A percentile compares a stretch with the other conserved stretches of the same genome.
These are phyloP conservation scores for Felis chaus DNA, from an alignment of 2,113 vertebrate species.

Conservation along the genomic window DNA sequence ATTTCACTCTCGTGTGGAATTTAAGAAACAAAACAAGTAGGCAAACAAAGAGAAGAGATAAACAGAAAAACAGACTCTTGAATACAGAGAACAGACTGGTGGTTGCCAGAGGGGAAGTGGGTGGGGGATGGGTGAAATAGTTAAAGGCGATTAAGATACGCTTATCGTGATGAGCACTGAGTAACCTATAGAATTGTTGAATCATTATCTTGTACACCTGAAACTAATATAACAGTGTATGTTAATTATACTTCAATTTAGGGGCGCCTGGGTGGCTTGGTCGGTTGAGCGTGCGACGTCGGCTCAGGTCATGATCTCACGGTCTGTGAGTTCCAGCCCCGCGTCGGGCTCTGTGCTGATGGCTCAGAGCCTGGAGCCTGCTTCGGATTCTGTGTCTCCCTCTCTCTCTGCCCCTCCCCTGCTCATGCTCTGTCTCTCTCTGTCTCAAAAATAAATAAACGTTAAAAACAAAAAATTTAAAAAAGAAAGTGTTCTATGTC, in stretches of 20 bases:
- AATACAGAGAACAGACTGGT: neutral
- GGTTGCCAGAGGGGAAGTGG: neutral
- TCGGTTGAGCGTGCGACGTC: too few relatives aligned
- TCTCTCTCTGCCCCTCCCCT: too few relatives aligned
- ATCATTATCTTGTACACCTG: neutral
- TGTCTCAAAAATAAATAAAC: too few relatives aligned
- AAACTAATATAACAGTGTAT: neutral
- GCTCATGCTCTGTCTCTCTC: too few relatives aligned
- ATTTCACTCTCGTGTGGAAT: neutral
- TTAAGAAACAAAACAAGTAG: neutral
- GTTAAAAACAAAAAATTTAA: neutral
- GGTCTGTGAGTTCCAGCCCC: too few relatives aligned
- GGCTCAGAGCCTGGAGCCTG: too few relatives aligned
- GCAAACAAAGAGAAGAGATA: neutral
- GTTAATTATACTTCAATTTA: neutral
- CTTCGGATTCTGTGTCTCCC: too few relatives aligned
- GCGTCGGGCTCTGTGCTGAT: too few relatives aligned
- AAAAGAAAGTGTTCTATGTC: neutral
- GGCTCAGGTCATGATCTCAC: too few relatives aligned
- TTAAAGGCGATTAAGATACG: neutral
- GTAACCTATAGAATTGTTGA: neutral
- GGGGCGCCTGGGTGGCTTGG: too few relatives aligned
- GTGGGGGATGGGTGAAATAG: neutral
- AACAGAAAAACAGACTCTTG: neutral
- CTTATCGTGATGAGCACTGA: neutral